Conservation (phyloP, 2,888 invertebrate species). For the Candidula unifasciata region DNA sequence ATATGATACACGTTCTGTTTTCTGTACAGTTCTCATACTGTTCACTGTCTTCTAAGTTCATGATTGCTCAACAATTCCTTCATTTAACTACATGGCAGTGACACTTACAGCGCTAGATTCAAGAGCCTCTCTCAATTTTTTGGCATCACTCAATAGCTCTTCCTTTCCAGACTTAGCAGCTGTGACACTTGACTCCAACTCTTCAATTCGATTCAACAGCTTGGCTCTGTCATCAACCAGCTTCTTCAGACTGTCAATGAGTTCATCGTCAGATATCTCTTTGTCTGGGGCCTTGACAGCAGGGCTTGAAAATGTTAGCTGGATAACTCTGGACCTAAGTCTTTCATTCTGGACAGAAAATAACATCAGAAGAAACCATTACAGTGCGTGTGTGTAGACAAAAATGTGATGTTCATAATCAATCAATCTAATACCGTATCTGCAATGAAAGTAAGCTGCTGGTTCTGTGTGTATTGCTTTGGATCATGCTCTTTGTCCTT, state of each 20-base stretch:
- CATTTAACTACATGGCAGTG: not conserved
- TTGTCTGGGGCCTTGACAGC: constrained; percentile 73
- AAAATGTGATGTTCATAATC: too few species aligned
- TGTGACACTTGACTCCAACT: constrained; percentile 68
- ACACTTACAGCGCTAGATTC: constrained; percentile 69
- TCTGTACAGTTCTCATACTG: not conserved
- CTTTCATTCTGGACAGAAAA: constrained; percentile 68
- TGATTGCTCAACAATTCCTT: not conserved
- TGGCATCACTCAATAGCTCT: constrained; percentile 64
- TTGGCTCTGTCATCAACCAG: constrained; percentile 72
- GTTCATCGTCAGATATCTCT: constrained; percentile 73
- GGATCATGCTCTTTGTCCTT: too few species aligned
- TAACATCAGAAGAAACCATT: not conserved
- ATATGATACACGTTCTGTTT: not conserved
- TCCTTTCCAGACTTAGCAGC: constrained; percentile 63
- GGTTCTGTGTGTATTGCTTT: too few species aligned
- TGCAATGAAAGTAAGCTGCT: too few species aligned
- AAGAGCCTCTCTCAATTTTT: constrained; percentile 69
- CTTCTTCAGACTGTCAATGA: constrained; percentile 72
- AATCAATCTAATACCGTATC: too few species aligned
- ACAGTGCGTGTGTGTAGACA: too few species aligned
- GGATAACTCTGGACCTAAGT: constrained; percentile 75
- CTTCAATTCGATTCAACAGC: constrained; percentile 65
- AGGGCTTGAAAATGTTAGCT: constrained; percentile 75
- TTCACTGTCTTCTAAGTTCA: too few species aligned